Conservation (phyloP, 2,888 invertebrate species). For the Nemoura dubitans region DNA sequence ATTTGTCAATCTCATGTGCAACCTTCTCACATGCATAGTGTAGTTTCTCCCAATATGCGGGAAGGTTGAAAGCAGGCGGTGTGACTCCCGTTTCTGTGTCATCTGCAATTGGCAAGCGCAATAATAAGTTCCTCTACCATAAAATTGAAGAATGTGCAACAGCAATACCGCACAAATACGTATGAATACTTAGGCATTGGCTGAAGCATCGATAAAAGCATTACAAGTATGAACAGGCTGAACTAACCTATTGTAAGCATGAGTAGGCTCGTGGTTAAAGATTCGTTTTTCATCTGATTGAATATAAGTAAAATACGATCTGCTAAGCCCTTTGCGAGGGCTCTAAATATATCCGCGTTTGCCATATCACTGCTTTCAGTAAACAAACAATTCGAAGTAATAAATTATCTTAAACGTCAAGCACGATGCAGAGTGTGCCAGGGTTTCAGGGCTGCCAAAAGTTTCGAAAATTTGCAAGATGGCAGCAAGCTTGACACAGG, state of each 20-base stretch:
- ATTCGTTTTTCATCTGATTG: conserved; percentile 12
- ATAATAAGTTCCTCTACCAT: no score
- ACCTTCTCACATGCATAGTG: conserved; percentile 24
- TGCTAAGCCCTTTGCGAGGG: neutral
- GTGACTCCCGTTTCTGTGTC: neutral
- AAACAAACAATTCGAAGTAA: no score
- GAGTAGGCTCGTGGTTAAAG: neutral
- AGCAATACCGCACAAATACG: no score
- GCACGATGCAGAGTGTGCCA: neutral
- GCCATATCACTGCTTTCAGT: neutral
- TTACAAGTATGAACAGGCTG: neutral
- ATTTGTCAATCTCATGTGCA: conserved; percentile 48
- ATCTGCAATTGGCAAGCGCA: neutral
- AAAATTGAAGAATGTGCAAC: no score
- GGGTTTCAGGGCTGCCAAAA: neutral
- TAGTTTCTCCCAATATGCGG: neutral
- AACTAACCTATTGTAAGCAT: neutral
- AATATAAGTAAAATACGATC: neutral
- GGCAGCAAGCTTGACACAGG: neutral
- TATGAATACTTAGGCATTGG: no score
- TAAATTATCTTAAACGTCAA: no score
- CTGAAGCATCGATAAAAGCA: neutral
- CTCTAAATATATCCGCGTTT: neutral
- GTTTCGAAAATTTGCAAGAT: neutral
- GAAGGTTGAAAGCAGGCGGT: neutral